Evolutionary conservation across 2,888 invertebrate species (phyloP).

Genomic region (Chalcosyrphus nemorum): DNA sequence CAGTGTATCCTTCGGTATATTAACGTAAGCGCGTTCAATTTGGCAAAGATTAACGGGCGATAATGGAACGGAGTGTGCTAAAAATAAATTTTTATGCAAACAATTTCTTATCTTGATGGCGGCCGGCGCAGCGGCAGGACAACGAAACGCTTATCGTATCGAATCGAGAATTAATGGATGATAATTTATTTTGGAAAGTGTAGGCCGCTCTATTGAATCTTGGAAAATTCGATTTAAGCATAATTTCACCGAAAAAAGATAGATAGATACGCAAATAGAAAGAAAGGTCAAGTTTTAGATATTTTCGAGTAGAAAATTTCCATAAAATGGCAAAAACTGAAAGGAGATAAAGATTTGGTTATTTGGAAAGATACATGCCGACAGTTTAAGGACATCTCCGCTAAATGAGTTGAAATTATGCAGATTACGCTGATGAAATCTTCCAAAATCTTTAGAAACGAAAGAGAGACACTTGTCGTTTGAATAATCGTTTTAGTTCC

Average conservation of each 20-base stretch:
- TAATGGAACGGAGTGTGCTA: conserved; percentile 7
- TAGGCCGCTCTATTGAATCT: neutral
- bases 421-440: no score
- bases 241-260: neutral
- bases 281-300: neutral
- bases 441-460: no score
- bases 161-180: neutral
- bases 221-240: neutral
- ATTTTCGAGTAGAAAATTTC: neutral
- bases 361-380: no score
- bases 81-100: conserved; percentile 31
- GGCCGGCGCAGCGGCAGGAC: neutral
- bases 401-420: no score
- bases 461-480: no score
- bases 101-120: neutral
- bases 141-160: neutral
- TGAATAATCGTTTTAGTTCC: no score
- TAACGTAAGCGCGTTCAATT: neutral
- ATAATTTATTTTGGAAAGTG: neutral
- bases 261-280: neutral
- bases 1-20: neutral
- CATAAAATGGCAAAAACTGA: no score
- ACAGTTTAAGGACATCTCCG: no score
- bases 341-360: no score
- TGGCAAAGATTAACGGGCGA: conserved; percentile 7